A percentile compares a stretch with the other conserved stretches of the same genome.
These are phyloP conservation scores for Magallana ariakensis DNA, from an alignment of 1,140 invertebrate genomes.

Conservation along the genomic window DNA sequence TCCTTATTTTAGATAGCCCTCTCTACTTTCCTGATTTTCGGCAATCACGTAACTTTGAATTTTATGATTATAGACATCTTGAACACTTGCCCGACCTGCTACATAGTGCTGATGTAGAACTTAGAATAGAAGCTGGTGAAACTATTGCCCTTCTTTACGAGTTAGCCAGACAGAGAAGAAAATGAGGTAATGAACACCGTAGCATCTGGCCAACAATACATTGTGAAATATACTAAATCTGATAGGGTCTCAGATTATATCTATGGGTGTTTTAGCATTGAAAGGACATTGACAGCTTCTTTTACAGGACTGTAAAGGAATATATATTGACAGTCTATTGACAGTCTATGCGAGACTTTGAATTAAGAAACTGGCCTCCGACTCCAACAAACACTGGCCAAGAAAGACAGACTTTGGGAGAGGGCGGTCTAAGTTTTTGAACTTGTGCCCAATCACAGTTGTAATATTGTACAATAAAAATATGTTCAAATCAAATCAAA, in stretches of 20 bases:
- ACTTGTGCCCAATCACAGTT: no score
- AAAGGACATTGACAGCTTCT: not conserved
- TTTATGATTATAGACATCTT: slow-evolving; percentile 80
- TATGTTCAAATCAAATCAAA: no score
- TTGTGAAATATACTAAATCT: not conserved
- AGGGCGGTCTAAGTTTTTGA: no score
- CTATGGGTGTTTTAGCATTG: not conserved
- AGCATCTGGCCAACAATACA: not conserved
- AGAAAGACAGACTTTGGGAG: no score
- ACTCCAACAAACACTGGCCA: slow-evolving; percentile 95
- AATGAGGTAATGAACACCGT: slow-evolving; percentile 82
- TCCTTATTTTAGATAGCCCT: no score
- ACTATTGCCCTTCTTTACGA: slow-evolving; percentile 93
- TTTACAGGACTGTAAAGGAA: slow-evolving; percentile 75
- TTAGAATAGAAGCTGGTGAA: slow-evolving; percentile 93
- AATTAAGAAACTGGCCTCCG: slow-evolving; percentile 91
- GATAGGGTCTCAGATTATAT: not conserved
- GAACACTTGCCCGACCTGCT: slow-evolving; percentile 85
- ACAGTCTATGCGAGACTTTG: slow-evolving; percentile 82
- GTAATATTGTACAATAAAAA: no score
- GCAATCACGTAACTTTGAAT: no score
- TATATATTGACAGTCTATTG: slow-evolving; percentile 79
- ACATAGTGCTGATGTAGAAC: slow-evolving; percentile 89
- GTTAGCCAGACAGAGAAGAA: slow-evolving; percentile 85
- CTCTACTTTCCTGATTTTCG: no score